phyloP scores from a whole-genome alignment of 2,888 invertebrate genomes.

The Agapetus fuscipes region DNA sequence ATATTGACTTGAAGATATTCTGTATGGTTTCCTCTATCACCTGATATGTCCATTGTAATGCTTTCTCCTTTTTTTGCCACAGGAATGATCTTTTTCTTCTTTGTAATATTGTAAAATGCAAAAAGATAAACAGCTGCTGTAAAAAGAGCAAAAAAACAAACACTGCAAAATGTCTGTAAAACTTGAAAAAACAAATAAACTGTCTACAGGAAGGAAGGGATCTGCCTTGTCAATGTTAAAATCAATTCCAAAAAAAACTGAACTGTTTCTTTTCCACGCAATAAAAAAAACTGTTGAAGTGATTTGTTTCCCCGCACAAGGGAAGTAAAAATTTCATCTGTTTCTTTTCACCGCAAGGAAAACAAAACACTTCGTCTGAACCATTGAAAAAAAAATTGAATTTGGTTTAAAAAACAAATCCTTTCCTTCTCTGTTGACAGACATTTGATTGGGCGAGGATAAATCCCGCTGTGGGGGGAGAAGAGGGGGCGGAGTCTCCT shows the following conservation, averaged over 20 bases:
- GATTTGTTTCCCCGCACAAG: no score
- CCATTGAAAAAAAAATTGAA: slow-evolving; percentile 9
- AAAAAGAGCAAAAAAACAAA: no score
- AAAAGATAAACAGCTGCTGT: slow-evolving; percentile 4
- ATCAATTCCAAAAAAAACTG: slow-evolving; percentile 1
- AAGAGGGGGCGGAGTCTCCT: slow-evolving; percentile 5
- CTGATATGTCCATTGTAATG: no score
- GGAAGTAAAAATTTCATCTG: no score
- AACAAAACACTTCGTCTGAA: slow-evolving; percentile 9
- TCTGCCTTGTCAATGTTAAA: slow-evolving; percentile 29
- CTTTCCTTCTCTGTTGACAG: slow-evolving; percentile 64
- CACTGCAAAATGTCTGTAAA: slow-evolving; percentile 15
- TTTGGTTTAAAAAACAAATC: slow-evolving; percentile 34
- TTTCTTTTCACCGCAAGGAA: slow-evolving; percentile 14
- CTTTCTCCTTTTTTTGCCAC: slow-evolving; percentile 12
- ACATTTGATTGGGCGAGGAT: slow-evolving; percentile 39
- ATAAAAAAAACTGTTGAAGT: slow-evolving; percentile 15
- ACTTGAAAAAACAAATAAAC: slow-evolving; percentile 13
- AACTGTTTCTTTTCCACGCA: slow-evolving; percentile 16
- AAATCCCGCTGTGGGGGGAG: slow-evolving; percentile 29
- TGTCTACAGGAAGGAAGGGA: slow-evolving; percentile 42
- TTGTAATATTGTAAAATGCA: slow-evolving; percentile 19
- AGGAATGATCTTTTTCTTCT: slow-evolving; percentile 38
- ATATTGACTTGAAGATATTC: no score
- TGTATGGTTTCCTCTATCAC: no score